Base-by-base conservation (phyloP, 92 coral and sea anemone genomes). In the Palythoa heliodiscus region DNA sequence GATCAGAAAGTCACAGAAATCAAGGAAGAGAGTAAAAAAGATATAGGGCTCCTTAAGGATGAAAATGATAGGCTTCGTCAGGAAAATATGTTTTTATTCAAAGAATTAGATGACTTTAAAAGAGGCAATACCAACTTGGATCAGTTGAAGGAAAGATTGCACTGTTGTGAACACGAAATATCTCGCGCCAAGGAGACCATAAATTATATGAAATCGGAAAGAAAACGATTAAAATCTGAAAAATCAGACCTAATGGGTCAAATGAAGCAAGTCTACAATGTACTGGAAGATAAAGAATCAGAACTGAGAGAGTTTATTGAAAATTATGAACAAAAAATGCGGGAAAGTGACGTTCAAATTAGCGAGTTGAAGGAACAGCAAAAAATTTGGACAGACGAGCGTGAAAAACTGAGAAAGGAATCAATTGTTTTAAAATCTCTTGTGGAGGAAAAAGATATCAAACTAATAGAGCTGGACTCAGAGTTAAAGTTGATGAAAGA, bases 121-220 rank as follows among this genome's bases (percentile, higher is more conserved):
- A 93, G 92, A 66, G 93, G 93, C 63, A 92, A 95, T 70, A 87
- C 91, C 37, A 94, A 96, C 78, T 84, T 94, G 70, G 97, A 96
- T n/a, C 94, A 93, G 66, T 89, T 96, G 55, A 87, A 90, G 64
- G 96, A 96, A 77, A 77, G 95, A 84, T 82, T 96, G 50, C 98
- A 92, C 63, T 93, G 93, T 53, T 94, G 93, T 83, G 98, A 96
- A 91, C 97, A 90, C 82, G 99, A 96, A 77, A 94, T 94, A 13
- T 69, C 91, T 43, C 98, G 99, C 52, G 98, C 98, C 43, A 96
- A 94, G 78, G 99, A 96, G 73, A 93, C 99, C 48, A 96, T 96
- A 61, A 92, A 90, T 73, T 94, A 93, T 53, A 96, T 96, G 93
- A 96, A 96, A 82, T 71, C 87, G 16, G 99, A 96, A 74, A 88